Conservation (phyloP, 2,888 invertebrate genomes). For the Dynastes grantii region DNA sequence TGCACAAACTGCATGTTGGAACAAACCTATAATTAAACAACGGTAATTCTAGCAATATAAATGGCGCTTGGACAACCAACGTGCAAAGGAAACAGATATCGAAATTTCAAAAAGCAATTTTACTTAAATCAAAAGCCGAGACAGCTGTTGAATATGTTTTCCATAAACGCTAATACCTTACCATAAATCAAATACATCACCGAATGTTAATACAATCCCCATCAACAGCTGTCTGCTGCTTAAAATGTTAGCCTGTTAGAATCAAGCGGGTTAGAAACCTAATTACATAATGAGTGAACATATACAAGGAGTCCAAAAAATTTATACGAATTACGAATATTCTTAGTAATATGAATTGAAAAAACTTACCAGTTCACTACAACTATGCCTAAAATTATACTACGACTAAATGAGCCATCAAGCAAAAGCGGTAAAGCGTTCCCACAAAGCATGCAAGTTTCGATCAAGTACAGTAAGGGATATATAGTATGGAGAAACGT, state of each 20-base stretch:
- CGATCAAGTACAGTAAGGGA: conserved; percentile 24
- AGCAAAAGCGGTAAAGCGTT: conserved; percentile 45
- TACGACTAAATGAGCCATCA: conserved; percentile 39
- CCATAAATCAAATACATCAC: conserved; percentile 27
- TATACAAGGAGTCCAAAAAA: not conserved
- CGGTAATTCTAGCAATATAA: not conserved
- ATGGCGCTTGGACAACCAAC: not conserved
- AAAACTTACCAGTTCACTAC: conserved; percentile 36
- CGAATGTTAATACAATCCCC: not conserved
- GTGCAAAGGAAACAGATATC: conserved; percentile 6
- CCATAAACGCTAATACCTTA: conserved; percentile 3
- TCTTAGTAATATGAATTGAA: conserved; percentile 23
- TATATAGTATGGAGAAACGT: conserved; percentile 37
- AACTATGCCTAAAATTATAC: conserved; percentile 41
- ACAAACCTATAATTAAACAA: conserved; percentile 9
- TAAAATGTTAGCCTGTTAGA: conserved; percentile 12
- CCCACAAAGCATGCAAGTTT: conserved; percentile 23
- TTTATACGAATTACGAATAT: not conserved
- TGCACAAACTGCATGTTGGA: no score
- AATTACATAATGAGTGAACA: conserved; percentile 24
- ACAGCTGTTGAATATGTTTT: conserved; percentile 25
- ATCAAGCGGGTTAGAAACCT: conserved; percentile 28
- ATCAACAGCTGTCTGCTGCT: not conserved
- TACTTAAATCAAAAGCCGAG: conserved; percentile 19
- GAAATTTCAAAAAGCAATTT: conserved; percentile 24